These are phyloP conservation scores for Agrotis exclamationis DNA, from an alignment of 2,888 invertebrate species.

Conservation along the genomic window DNA sequence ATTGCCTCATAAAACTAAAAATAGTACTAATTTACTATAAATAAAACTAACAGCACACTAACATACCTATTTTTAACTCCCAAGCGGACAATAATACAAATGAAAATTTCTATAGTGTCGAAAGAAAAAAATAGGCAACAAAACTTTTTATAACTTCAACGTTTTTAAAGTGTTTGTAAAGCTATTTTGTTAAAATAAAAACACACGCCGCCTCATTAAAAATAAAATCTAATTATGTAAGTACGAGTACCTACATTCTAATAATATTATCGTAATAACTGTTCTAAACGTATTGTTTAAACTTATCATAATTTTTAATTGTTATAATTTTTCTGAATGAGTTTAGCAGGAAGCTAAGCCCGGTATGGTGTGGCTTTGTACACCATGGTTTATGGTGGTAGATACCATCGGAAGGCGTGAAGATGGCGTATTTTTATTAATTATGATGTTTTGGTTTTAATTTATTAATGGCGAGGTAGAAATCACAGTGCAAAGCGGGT, in stretches of 20 bases:
- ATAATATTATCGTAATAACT: slow-evolving; percentile 40
- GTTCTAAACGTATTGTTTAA: slow-evolving; percentile 46
- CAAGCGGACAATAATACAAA: slow-evolving; percentile 8
- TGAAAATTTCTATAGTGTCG: slow-evolving; percentile 9
- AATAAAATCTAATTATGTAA: slow-evolving; percentile 46
- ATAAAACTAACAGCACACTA: slow-evolving; percentile 3
- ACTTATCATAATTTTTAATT: slow-evolving; percentile 47
- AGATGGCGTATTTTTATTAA: slow-evolving; percentile 55
- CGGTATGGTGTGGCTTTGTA: slow-evolving; percentile 49
- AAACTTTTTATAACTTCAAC: slow-evolving; percentile 25
- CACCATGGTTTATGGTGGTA: slow-evolving; percentile 51
- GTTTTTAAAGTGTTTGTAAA: slow-evolving; percentile 43
- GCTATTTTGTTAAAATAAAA: slow-evolving; percentile 33
- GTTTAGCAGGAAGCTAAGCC: slow-evolving; percentile 55
- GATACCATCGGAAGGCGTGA: slow-evolving; percentile 58
- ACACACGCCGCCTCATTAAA: slow-evolving; percentile 41
- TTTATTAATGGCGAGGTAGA: slow-evolving; percentile 30
- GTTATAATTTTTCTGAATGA: slow-evolving; percentile 43
- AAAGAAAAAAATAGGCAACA: slow-evolving; percentile 11
- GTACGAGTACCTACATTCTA: slow-evolving; percentile 26
- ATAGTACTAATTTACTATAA: slow-evolving; percentile 3
- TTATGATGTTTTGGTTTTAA: slow-evolving; percentile 50
- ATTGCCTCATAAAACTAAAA: slow-evolving; percentile 26
- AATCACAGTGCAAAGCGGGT: slow-evolving; percentile 3
- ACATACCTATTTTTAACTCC: slow-evolving; percentile 10